A percentile compares a stretch with the other conserved stretches of the same genome.
Evolutionary conservation across 2,797 vertebrate genomes (phyloP).

Genomic region (Coracias cyanogaster): DNA sequence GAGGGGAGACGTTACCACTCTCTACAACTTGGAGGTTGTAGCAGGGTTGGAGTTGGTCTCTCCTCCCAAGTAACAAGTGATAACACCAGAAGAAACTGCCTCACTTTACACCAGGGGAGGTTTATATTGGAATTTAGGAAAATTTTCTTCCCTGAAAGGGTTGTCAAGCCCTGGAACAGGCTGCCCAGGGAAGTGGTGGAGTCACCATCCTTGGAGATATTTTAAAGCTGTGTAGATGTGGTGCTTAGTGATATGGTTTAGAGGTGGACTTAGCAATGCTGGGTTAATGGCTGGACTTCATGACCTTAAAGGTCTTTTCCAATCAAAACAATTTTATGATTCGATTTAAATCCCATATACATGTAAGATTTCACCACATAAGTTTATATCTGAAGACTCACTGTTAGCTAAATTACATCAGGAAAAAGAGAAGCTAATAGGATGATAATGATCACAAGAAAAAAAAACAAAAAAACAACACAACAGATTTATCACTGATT

Average conservation of each 20-base stretch:
- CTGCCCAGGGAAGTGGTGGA: not conserved
- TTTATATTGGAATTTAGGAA: not conserved
- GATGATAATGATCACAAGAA: not conserved
- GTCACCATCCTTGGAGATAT: not conserved
- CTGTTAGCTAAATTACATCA: not conserved
- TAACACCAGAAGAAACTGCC: not conserved
- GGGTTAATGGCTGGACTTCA: not conserved
- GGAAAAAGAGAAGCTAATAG: not conserved
- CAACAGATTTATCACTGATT: not conserved
- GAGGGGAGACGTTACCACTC: not conserved
- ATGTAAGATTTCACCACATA: not conserved
- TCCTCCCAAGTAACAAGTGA: not conserved
- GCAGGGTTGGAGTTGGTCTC: not conserved
- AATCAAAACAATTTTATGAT: not conserved
- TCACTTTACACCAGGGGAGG: not conserved
- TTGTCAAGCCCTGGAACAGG: not conserved
- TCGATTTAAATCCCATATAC: not conserved
- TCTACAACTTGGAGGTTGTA: not conserved
- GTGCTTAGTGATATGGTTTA: not conserved
- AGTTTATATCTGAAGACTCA: not conserved
- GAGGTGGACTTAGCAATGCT: not conserved
- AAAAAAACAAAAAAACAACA: accelerated
- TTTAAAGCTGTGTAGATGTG: not conserved
- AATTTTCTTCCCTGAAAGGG: not conserved
- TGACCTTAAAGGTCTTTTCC: not conserved